Percentiles rank a stretch among this genome's conserved stretches.
Evolutionary conservation across 35 echinoderm and acorn worm species (phyloP).

Genomic region (Ptychodera flava): DNA sequence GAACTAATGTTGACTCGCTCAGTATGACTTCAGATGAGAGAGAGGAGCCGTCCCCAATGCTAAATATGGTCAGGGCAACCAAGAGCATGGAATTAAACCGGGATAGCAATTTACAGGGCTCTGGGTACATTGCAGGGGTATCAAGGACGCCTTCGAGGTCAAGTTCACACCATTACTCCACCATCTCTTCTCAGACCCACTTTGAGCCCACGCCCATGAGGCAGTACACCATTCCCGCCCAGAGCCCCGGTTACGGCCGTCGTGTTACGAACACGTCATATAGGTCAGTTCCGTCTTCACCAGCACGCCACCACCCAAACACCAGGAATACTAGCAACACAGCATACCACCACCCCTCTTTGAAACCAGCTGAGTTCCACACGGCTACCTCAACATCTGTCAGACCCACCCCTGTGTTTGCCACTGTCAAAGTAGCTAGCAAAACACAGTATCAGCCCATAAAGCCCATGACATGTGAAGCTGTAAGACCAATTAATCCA

Average conservation of each 20-base stretch:
- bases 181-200: conserved; percentile 3
- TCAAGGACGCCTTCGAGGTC: not conserved
- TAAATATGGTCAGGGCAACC: not conserved
- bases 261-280: conserved; percentile 40
- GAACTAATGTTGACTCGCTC: not conserved
- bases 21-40: not conserved
- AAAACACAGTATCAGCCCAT: conserved; percentile 88
- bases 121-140: not conserved
- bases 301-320: conserved; percentile 61
- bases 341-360: conserved; percentile 5
- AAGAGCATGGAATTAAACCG: not conserved
- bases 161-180: conserved; percentile 7
- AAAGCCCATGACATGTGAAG: conserved; percentile 92
- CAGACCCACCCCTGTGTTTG: conserved; percentile 63
- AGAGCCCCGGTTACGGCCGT: not conserved
- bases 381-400: conserved; percentile 66
- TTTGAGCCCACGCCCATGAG: conserved; percentile 3
- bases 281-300: conserved; percentile 49
- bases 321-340: not conserved
- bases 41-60: not conserved
- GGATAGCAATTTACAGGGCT: conserved; percentile 7
- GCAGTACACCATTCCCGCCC: not conserved
- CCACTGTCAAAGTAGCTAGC: conserved; percentile 80
- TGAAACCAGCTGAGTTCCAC: conserved; percentile 67
- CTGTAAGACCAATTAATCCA: conserved; percentile 41